Base-by-base conservation (phyloP, 1,140 invertebrate genomes). In the Phymastichus coffea region DNA sequence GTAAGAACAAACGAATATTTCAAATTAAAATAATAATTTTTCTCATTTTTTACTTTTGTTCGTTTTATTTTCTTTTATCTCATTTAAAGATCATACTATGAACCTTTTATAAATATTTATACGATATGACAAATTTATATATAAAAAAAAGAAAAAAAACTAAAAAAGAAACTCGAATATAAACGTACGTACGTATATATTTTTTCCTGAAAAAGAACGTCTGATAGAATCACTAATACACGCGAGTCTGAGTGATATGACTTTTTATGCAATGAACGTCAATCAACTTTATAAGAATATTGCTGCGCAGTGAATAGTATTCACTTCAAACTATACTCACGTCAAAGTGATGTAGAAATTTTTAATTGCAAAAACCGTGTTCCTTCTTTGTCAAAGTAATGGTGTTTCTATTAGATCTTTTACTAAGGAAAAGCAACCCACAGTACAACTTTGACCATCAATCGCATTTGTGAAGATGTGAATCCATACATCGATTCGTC, bases 1-100 rank as follows among this genome's bases (percentile, higher is more conserved):
- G 56, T 66, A 66, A 70, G 62, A 48, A 67, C 48, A 61, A 63
- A 67, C 57, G 65, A 51, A 71, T 61, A 69, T 69, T 70, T 67
- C 63, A 63, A 64, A 51, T 67, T 65, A 71, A 66, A 67, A 65
- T 68, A 68, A 40, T 65, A n/a, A n/a, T 63, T 64, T 64, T 63
- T 30, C 51, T 61, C 51, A 61, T 47, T 55, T 40, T 55, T 48
- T 43, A 49, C 15, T 65, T 63, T 61, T 55, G 37, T 61, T 49
- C 10, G 47, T 28, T 53, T 58, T 59, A 37, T 46, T 22, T 57
- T 40, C 26, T 6, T 57, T 40, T 35, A 48, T 37, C 23, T 48
- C 17, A 47, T 28, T 19, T 25, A 46, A 15, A 57, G 41, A 12
- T 28, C 35, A 46, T 38, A 20, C 41, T n/a, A n/a, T n/a, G 15